phyloP scores from a whole-genome alignment of 2,888 invertebrate species.

The Lycophotia porphyrea region DNA sequence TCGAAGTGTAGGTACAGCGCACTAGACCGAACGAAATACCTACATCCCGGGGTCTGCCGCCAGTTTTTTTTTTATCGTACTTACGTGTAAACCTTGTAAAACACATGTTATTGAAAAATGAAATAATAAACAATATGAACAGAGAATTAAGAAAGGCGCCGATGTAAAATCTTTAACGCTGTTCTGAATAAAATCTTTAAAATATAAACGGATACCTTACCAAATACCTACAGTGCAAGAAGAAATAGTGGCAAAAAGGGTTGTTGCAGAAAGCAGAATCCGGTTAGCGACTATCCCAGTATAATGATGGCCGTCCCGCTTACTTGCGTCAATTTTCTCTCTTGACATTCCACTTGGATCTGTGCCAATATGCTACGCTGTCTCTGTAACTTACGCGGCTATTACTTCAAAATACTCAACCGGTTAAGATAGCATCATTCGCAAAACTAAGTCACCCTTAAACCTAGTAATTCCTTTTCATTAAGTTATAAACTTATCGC shows the following conservation, averaged over 20 bases:
- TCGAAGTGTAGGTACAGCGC: constrained; percentile 61
- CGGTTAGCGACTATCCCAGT: constrained; percentile 54
- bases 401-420: constrained; percentile 49
- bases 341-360: constrained; percentile 63
- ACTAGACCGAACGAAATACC: constrained; percentile 67
- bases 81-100: background rate
- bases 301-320: constrained; percentile 52
- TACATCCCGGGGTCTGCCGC: constrained; percentile 46
- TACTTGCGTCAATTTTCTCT: constrained; percentile 65
- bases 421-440: constrained; percentile 32
- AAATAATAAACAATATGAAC: background rate
- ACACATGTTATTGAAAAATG: background rate
- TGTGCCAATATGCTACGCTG: constrained; percentile 54
- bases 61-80: constrained; percentile 64
- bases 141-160: background rate
- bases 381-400: constrained; percentile 51
- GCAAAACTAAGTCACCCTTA: constrained; percentile 25
- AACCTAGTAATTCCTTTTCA: constrained; percentile 27
- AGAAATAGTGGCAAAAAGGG: constrained; percentile 38
- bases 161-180: background rate
- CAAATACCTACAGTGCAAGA: constrained; percentile 1
- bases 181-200: too few relatives aligned
- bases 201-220: background rate
- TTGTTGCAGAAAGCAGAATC: constrained; percentile 42
- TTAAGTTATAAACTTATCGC: constrained; percentile 49